phyloP scores from a whole-genome alignment of 2,113 vertebrate species.

The Ornithorhynchus anatinus region DNA sequence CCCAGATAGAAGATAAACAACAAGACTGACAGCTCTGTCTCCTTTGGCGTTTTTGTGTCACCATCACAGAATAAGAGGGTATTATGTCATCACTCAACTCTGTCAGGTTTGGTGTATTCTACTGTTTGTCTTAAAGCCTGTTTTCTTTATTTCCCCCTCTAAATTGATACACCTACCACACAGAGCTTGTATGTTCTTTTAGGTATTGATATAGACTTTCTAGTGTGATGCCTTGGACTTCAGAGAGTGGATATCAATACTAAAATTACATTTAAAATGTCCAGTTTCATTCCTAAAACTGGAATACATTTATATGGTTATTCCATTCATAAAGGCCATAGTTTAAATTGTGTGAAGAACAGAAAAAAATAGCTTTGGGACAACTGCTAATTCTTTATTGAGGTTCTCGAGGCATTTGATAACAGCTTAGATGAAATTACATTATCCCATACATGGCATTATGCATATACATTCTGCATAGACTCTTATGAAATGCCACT shows the following conservation, averaged over 20 bases:
- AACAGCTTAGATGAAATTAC: too few species aligned
- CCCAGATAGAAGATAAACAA: slow-evolving; percentile 72
- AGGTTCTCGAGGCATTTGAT: not conserved
- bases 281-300: not conserved
- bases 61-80: slow-evolving; percentile 59
- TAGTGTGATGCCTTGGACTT: not conserved
- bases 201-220: slow-evolving; percentile 24
- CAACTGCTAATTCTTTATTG: not conserved
- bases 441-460: too few species aligned
- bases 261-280: not conserved
- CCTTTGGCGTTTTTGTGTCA: slow-evolving; percentile 72
- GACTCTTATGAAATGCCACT: too few species aligned
- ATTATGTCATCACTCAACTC: slow-evolving; percentile 70
- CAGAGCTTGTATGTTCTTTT: slow-evolving; percentile 42
- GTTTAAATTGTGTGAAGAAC: not conserved
- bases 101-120: slow-evolving; percentile 64
- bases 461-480: too few species aligned
- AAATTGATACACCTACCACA: slow-evolving; percentile 23
- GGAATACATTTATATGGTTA: not conserved
- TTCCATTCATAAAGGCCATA: not conserved
- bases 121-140: slow-evolving; percentile 51
- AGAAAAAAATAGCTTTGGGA: not conserved
- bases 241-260: not conserved
- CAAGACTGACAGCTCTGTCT: slow-evolving; percentile 71
- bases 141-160: slow-evolving; percentile 51